phyloP scores from a whole-genome alignment of 2,888 invertebrate genomes.

The Schrankia costaestrigalis region DNA sequence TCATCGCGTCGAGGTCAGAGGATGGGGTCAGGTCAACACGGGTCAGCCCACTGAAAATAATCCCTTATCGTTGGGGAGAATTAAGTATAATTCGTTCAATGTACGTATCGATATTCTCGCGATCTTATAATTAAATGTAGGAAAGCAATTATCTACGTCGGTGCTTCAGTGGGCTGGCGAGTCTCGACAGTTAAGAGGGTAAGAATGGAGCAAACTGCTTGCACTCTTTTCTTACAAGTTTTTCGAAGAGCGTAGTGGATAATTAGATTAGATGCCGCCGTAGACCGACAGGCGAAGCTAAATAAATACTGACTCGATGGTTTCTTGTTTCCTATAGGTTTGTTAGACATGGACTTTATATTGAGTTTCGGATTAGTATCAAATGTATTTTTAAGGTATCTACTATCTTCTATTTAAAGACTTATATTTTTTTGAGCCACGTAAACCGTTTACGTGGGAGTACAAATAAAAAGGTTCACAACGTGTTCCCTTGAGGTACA shows the following conservation, averaged over 20 bases:
- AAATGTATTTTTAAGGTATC: no score
- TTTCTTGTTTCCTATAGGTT: slow-evolving; percentile 30
- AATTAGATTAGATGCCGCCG: slow-evolving; percentile 67
- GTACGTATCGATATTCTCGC: slow-evolving; percentile 33
- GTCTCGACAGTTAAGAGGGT: slow-evolving; percentile 39
- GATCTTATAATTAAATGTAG: slow-evolving; percentile 49
- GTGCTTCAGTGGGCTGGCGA: slow-evolving; percentile 43
- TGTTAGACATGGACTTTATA: slow-evolving; percentile 30
- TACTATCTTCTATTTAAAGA: no score
- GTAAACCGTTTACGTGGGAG: no score
- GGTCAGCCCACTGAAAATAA: slow-evolving; percentile 61
- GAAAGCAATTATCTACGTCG: slow-evolving; percentile 44
- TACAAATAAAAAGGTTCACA: no score
- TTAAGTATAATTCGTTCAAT: slow-evolving; percentile 38
- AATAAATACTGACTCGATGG: slow-evolving; percentile 36
- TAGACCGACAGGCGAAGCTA: slow-evolving; percentile 28
- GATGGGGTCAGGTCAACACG: slow-evolving; percentile 61
- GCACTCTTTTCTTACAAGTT: slow-evolving; percentile 53
- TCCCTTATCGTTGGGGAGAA: slow-evolving; percentile 51
- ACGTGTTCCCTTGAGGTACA: no score
- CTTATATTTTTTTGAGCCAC: no score
- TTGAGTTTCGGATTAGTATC: no score
- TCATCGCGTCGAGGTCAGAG: slow-evolving; percentile 66
- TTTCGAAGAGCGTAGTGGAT: slow-evolving; percentile 60
- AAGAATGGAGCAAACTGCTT: slow-evolving; percentile 56